Percentiles rank a stretch among this genome's conserved stretches.
phyloP scores from a whole-genome alignment of 2,113 vertebrate genomes.

The Coryphaenoides rupestris region DNA sequence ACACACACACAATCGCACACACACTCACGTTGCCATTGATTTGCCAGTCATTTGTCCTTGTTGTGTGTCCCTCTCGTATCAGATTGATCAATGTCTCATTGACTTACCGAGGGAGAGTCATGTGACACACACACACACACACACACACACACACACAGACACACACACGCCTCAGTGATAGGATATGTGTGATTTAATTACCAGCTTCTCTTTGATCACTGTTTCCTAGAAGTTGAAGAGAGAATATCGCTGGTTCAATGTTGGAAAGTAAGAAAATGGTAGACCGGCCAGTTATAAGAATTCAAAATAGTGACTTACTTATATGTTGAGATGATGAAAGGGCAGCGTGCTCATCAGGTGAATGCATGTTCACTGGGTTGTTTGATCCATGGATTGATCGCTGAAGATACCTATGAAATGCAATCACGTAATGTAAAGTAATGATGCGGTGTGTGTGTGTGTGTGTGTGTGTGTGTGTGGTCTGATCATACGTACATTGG shows the following conservation, averaged over 20 bases:
- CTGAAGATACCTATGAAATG: not conserved
- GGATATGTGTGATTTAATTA: constrained; percentile 1
- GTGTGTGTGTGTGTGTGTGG: not conserved
- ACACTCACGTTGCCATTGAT: constrained; percentile 48
- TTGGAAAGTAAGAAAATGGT: too few species aligned
- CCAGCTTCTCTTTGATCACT: constrained; percentile 18
- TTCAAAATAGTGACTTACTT: too few species aligned
- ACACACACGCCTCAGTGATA: constrained; percentile 15
- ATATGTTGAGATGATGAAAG: too few species aligned
- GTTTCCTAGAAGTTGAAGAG: too few species aligned
- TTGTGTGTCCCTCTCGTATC: constrained; percentile 52
- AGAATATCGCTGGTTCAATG: too few species aligned
- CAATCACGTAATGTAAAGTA: constrained; percentile 14
- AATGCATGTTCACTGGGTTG: too few species aligned
- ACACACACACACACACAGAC: too few species aligned
- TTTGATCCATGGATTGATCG: too few species aligned
- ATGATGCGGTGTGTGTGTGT: not conserved
- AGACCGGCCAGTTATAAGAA: too few species aligned
- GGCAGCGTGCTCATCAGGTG: too few species aligned
- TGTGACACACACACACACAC: too few species aligned
- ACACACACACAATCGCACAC: too few species aligned
- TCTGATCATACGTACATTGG: constrained; percentile 40
- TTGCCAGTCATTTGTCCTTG: constrained; percentile 60
- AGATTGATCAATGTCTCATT: constrained; percentile 62
- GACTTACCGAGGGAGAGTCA: constrained; percentile 46